These are phyloP conservation scores for Linnaemya tessellans DNA, from an alignment of 2,888 invertebrate genomes.

Conservation along the genomic window DNA sequence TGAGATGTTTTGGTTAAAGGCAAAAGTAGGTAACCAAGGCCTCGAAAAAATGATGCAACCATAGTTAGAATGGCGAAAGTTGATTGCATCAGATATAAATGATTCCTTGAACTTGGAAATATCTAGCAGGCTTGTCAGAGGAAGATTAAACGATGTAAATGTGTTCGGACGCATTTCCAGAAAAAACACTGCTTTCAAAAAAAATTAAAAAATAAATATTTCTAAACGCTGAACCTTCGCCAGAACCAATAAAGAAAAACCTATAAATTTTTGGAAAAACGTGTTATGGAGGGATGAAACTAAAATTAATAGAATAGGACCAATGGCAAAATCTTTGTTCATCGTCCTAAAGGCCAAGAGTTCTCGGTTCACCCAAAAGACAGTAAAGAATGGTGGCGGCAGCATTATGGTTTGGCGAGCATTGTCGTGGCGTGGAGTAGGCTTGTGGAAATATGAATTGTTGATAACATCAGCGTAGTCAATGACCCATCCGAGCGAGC, in stretches of 20 bases:
- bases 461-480: too few species aligned
- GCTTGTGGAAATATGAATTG: too few species aligned
- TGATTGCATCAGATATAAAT: constrained; percentile 5
- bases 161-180: constrained; percentile 41
- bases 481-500: too few species aligned
- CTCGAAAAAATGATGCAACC: constrained; percentile 4
- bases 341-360: constrained; percentile 49
- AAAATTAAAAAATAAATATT: too few species aligned
- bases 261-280: constrained; percentile 18
- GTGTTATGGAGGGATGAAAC: constrained; percentile 45
- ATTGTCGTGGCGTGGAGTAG: too few species aligned
- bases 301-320: constrained; percentile 38
- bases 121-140: constrained; percentile 43
- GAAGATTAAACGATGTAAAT: constrained; percentile 36
- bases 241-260: constrained; percentile 25
- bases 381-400: background rate
- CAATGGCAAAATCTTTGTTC: constrained; percentile 56
- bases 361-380: constrained; percentile 21
- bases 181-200: constrained; percentile 18
- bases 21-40: constrained; percentile 6
- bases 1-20: constrained; percentile 16
- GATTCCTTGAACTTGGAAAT: too few species aligned
- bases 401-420: background rate
- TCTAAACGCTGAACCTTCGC: constrained; percentile 12
- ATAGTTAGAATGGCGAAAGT: background rate